Conservation (phyloP, 2,113 vertebrate species). For the Fulica atra region DNA sequence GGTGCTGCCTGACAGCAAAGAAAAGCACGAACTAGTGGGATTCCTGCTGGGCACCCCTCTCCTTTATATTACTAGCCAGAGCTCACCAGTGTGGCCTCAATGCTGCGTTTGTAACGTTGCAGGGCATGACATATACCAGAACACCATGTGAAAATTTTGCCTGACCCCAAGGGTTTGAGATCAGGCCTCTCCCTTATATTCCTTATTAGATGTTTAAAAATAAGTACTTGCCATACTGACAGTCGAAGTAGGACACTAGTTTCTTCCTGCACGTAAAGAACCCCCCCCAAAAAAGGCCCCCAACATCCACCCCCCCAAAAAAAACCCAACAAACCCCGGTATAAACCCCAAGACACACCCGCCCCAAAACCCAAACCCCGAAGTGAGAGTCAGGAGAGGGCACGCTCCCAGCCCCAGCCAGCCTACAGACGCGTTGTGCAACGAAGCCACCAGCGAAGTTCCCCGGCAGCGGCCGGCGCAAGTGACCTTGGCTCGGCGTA, state of each 20-base stretch:
- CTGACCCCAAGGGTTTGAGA: not conserved
- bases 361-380: too few relatives aligned
- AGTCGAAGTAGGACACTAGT: not conserved
- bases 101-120: accelerated
- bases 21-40: not conserved
- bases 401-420: not conserved
- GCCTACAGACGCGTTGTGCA: not conserved
- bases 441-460: not conserved
- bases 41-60: not conserved
- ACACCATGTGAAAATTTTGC: accelerated
- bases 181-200: not conserved
- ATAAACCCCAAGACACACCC: too few relatives aligned
- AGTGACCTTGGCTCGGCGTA: conserved; percentile 40
- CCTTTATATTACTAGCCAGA: not conserved
- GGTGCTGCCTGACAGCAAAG: not conserved
- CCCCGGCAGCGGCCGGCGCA: not conserved
- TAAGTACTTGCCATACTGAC: not conserved
- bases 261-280: not conserved
- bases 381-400: not conserved
- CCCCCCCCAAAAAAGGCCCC: not conserved
- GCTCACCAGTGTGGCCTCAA: not conserved
- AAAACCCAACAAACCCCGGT: too few relatives aligned
- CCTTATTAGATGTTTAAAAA: not conserved
- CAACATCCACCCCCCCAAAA: too few relatives aligned
- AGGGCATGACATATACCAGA: not conserved